Evolutionary conservation across 2,888 invertebrate species (phyloP).

Genomic region (Antheraea yamamai): DNA sequence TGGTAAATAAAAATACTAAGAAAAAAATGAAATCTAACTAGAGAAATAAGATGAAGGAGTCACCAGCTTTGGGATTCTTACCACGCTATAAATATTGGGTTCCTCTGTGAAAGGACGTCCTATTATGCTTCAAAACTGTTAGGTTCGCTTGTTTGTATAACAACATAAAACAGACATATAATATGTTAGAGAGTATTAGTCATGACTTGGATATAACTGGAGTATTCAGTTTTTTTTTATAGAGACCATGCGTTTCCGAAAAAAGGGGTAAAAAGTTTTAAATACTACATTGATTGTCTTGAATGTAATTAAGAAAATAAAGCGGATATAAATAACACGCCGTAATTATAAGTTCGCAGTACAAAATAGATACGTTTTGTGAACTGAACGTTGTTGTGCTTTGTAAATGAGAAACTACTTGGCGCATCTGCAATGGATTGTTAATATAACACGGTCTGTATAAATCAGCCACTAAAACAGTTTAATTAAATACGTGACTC

Average conservation of each 20-base stretch:
- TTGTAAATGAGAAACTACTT: neutral
- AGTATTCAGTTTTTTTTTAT: no score
- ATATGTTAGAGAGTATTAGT: no score
- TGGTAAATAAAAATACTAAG: no score
- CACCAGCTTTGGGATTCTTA: neutral
- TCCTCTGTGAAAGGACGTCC: conserved; percentile 9
- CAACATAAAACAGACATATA: neutral
- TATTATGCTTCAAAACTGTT: conserved; percentile 4
- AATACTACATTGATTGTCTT: neutral
- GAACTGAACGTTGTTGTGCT: neutral
- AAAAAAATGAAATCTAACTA: neutral
- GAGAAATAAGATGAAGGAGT: neutral
- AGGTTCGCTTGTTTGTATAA: neutral
- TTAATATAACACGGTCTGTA: neutral
- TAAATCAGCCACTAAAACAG: conserved; percentile 14
- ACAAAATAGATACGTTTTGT: neutral
- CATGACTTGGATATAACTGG: no score
- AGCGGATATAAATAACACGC: neutral
- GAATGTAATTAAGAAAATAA: neutral
- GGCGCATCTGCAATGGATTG: neutral
- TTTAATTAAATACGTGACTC: conserved; percentile 24
- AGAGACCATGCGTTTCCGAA: no score
- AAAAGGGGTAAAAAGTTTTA: neutral
- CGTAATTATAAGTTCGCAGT: neutral
- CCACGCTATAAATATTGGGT: neutral